Base-by-base conservation (phyloP, 2,113 vertebrate species). In the Colius striatus region DNA sequence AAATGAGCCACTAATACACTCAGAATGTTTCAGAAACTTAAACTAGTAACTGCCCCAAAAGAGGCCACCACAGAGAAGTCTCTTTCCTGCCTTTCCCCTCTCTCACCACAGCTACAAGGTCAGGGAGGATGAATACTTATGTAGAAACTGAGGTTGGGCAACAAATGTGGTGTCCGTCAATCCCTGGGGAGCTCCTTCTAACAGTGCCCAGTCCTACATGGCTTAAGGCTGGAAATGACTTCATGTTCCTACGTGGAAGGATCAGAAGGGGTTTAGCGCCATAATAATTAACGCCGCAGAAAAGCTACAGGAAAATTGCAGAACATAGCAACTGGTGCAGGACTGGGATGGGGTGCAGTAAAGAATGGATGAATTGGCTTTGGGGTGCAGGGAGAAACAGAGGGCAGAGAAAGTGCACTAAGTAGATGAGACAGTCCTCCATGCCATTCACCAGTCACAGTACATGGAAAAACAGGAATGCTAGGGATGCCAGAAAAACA, bases 261-360 rank as follows among this genome's bases (percentile, higher is more conserved):
- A 90, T 57, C 62, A 76, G 73, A 81, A 51, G 20, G 13, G 8
- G 5, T 92, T 86, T 20, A 53, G 32, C 48, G 51, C 51, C 0
- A 0, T 14, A 50, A 54, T 10, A 66, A 57, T 72, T 53, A 84
- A n/a, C 0, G 2, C 30, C 51, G 30, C 0, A 13, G 72, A 55
- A 74, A 73, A 92, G 38, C 54, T 23, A 10, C 13, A 38, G n/a
- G 70, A 62, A 60, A 36, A 50, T 10, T 47, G 34, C n/a, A 73
- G 74, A 29, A 50, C 30, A 7, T 1, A 5, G 51, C 32, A 30
- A 47, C 41, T 45, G 74, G 45, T 83, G 54, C 36, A 43, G 55
- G 84, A 38, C 27, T 84, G 55, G 65, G 27, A 26, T 9, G 51
- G 77, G 77, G 21, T 26, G 23, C 50, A 60, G 51, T 41, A 38